These are phyloP conservation scores for Apotomis capreana DNA, from an alignment of 2,888 invertebrate genomes.

Conservation along the genomic window DNA sequence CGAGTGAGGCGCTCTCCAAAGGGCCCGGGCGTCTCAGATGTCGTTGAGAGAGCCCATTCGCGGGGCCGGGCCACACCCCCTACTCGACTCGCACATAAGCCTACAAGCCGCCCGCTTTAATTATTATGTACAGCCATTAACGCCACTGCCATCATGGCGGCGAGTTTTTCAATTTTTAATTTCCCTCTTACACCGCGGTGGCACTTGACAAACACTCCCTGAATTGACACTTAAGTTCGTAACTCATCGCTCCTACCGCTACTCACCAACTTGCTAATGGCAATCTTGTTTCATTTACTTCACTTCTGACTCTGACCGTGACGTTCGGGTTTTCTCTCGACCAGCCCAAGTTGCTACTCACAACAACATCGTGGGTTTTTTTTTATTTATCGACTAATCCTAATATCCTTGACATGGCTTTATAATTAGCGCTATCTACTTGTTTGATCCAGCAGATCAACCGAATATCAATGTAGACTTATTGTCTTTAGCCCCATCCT, in stretches of 20 bases:
- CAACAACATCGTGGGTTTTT: background rate
- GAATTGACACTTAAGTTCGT: constrained; percentile 75
- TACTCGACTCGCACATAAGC: constrained; percentile 81
- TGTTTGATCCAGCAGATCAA: constrained; percentile 32
- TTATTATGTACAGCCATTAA: constrained; percentile 83
- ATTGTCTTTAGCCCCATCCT: constrained; percentile 53
- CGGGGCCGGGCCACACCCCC: constrained; percentile 80
- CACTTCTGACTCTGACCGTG: constrained; percentile 8
- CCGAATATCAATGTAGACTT: constrained; percentile 41
- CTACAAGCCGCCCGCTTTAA: constrained; percentile 79
- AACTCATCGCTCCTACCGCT: constrained; percentile 59
- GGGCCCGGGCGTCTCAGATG: constrained; percentile 80
- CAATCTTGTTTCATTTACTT: constrained; percentile 42
- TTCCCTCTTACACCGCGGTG: constrained; percentile 71
- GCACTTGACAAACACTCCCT: constrained; percentile 66
- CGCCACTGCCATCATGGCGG: constrained; percentile 81
- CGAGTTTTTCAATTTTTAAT: constrained; percentile 82
- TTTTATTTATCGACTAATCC: constrained; percentile 30
- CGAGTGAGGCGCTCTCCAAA: constrained; percentile 76
- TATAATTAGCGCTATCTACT: constrained; percentile 53
- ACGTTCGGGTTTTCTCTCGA: background rate
- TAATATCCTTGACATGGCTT: constrained; percentile 53
- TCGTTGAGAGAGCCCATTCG: constrained; percentile 81
- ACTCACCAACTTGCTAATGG: constrained; percentile 42
- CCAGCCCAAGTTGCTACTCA: no score